These are phyloP conservation scores for Cygnus atratus DNA, from an alignment of 2,113 vertebrate species.

Conservation along the genomic window DNA sequence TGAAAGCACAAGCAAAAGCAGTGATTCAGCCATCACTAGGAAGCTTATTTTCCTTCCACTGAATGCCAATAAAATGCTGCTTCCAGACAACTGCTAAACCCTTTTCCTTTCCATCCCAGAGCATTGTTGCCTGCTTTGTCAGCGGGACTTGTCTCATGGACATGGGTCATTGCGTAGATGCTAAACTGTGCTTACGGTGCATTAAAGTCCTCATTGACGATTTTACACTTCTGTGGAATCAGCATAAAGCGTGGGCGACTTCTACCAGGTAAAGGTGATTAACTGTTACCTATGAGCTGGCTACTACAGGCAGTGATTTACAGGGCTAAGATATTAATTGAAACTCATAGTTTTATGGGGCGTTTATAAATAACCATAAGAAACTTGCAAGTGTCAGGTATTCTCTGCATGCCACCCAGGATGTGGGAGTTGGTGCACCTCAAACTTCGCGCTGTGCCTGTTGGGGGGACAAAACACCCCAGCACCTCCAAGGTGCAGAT, in stretches of 20 bases:
- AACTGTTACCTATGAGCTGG: background rate
- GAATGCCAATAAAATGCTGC: conserved; percentile 34
- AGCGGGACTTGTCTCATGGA: background rate
- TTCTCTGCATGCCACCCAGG: background rate
- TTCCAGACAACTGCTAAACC: conserved; percentile 23
- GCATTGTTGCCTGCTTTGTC: conserved; percentile 12
- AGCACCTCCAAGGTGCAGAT: background rate
- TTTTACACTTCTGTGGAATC: conserved; percentile 27
- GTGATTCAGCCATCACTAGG: conserved; percentile 33
- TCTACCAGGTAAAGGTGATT: conserved; percentile 11
- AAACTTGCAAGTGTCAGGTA: background rate
- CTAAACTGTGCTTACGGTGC: background rate
- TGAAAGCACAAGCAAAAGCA: conserved; percentile 22
- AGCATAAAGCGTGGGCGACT: conserved; percentile 25
- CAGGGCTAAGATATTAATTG: background rate
- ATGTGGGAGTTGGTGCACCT: background rate
- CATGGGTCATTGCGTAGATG: background rate
- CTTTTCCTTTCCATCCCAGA: conserved; percentile 22
- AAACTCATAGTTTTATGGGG: background rate
- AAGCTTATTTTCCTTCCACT: conserved; percentile 58
- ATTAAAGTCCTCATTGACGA: background rate
- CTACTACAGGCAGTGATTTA: background rate
- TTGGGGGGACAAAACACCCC: background rate
- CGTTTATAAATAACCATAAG: background rate
- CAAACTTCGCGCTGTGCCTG: background rate